Evolutionary conservation across 2,888 invertebrate genomes (phyloP).

Genomic region (Chorisops tibialis): DNA sequence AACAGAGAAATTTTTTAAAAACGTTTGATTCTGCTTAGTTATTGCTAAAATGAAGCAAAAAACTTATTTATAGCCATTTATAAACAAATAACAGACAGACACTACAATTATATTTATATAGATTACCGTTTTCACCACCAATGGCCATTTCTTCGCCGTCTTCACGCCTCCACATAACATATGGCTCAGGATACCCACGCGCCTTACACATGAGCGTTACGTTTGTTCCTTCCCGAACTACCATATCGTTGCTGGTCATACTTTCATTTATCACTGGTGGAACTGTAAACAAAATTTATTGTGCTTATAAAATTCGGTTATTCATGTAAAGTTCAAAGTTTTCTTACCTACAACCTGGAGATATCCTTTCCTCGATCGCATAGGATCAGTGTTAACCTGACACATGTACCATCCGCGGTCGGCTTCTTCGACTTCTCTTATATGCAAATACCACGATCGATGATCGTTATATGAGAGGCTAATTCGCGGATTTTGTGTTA

Average conservation of each 20-base stretch:
- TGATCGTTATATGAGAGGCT: conserved; percentile 85
- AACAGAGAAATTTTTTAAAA: too few species aligned
- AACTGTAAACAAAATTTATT: conserved; percentile 57
- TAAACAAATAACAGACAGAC: too few species aligned
- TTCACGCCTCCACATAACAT: conserved; percentile 89
- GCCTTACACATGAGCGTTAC: conserved; percentile 86
- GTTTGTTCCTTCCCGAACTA: conserved; percentile 84
- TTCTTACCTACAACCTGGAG: conserved; percentile 84
- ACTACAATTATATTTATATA: too few species aligned
- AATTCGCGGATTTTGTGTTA: conserved; percentile 86
- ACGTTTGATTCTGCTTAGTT: too few species aligned
- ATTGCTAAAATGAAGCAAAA: too few species aligned
- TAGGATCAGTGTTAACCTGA: conserved; percentile 91
- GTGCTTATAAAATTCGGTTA: not conserved
- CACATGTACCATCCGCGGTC: conserved; percentile 93
- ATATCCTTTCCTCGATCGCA: conserved; percentile 85
- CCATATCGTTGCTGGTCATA: conserved; percentile 88
- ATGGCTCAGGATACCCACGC: conserved; percentile 83
- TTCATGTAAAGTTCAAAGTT: not conserved
- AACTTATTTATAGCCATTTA: too few species aligned
- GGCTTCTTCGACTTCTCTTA: conserved; percentile 80
- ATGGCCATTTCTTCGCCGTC: conserved; percentile 86
- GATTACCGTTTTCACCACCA: conserved; percentile 85
- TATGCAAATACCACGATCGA: conserved; percentile 87
- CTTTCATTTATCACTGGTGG: conserved; percentile 87